phyloP scores from a whole-genome alignment of 2,888 invertebrate species.

The Prosopocoilus inquinatus region DNA sequence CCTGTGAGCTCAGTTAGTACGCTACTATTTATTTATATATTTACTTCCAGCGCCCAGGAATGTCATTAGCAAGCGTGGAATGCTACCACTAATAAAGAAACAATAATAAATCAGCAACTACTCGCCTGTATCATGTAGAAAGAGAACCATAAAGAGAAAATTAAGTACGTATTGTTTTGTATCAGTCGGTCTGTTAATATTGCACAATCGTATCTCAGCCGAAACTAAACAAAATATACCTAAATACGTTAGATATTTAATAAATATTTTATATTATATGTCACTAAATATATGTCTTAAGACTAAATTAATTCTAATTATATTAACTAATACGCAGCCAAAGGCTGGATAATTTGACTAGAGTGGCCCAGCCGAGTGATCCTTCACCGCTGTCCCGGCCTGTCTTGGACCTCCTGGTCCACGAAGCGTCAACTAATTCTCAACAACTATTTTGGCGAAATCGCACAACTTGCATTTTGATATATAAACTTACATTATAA shows the following conservation, averaged over 20 bases:
- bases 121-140: background rate
- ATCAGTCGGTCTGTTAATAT: slow-evolving; percentile 51
- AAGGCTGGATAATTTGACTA: slow-evolving; percentile 53
- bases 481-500: slow-evolving; percentile 34
- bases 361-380: slow-evolving; percentile 43
- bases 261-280: slow-evolving; percentile 47
- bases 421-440: slow-evolving; percentile 50
- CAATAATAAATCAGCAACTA: slow-evolving; percentile 2
- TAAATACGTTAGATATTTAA: slow-evolving; percentile 47
- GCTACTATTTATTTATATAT: slow-evolving; percentile 11
- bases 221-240: slow-evolving; percentile 40
- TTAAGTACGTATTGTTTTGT: slow-evolving; percentile 38
- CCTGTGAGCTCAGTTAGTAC: slow-evolving; percentile 27
- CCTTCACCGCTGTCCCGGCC: slow-evolving; percentile 35
- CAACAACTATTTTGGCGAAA: slow-evolving; percentile 51
- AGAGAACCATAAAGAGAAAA: slow-evolving; percentile 15
- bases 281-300: slow-evolving; percentile 44
- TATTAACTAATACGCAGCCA: slow-evolving; percentile 47
- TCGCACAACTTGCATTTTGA: slow-evolving; percentile 48
- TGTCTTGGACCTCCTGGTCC: slow-evolving; percentile 31
- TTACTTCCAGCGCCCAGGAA: slow-evolving; percentile 46
- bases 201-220: slow-evolving; percentile 51
- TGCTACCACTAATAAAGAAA: slow-evolving; percentile 30
- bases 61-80: slow-evolving; percentile 50
- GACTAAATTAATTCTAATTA: slow-evolving; percentile 46